Conservation (phyloP, 2,888 invertebrate genomes). For the Unio delphinus region DNA sequence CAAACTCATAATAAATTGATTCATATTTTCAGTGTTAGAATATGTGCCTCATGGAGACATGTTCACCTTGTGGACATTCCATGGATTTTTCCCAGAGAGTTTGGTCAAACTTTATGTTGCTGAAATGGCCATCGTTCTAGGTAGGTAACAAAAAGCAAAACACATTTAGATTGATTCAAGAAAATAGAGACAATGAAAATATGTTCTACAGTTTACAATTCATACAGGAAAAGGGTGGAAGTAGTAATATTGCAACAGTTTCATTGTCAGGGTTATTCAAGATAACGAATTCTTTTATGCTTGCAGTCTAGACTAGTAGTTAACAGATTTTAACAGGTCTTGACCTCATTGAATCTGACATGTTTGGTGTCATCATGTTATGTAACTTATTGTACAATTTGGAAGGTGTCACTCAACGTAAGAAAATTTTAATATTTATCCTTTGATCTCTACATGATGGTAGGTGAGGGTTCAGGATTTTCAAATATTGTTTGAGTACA, state of each 20-base stretch:
- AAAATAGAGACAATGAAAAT: not conserved
- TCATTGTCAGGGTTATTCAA: too few relatives aligned
- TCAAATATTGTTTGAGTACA: too few relatives aligned
- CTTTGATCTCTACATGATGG: too few relatives aligned
- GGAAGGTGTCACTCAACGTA: too few relatives aligned
- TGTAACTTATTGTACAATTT: too few relatives aligned
- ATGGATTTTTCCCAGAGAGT: constrained; percentile 83
- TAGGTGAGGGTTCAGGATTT: too few relatives aligned
- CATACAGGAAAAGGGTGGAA: not conserved
- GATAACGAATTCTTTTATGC: too few relatives aligned
- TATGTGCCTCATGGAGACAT: constrained; percentile 90
- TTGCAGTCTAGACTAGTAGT: too few relatives aligned
- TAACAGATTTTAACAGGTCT: too few relatives aligned
- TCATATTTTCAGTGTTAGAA: constrained; percentile 80
- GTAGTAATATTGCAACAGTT: not conserved
- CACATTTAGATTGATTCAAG: not conserved
- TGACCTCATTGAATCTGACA: too few relatives aligned
- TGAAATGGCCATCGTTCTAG: constrained; percentile 89
- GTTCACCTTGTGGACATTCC: constrained; percentile 81
- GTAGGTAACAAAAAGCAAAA: constrained; percentile 74
- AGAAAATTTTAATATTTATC: too few relatives aligned
- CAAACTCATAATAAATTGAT: not conserved
- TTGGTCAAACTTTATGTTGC: constrained; percentile 87
- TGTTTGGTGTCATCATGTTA: too few relatives aligned
- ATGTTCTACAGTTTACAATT: not conserved